These are phyloP conservation scores for Tyria jacobaeae DNA, from an alignment of 2,888 invertebrate species.

Conservation along the genomic window DNA sequence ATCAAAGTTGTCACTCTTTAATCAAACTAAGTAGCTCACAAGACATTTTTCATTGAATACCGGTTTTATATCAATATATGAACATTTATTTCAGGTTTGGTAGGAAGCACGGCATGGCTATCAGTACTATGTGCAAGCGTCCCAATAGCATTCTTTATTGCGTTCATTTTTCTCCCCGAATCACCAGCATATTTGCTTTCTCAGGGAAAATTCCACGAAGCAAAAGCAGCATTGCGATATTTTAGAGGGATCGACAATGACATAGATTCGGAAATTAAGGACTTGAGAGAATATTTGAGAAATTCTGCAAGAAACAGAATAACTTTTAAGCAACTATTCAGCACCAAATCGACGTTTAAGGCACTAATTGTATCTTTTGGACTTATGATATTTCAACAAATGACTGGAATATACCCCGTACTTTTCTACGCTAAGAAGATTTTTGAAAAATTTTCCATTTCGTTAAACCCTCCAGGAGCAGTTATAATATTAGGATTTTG, in stretches of 20 bases:
- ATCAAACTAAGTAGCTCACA: too few relatives aligned
- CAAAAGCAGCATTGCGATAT: conserved; percentile 87
- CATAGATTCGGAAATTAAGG: conserved; percentile 84
- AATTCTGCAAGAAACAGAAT: conserved; percentile 77
- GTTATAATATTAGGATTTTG: conserved; percentile 88
- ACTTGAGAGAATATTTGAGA: conserved; percentile 77
- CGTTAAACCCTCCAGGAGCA: conserved; percentile 70
- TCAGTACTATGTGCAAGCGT: conserved; percentile 75
- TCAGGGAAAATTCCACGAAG: conserved; percentile 85
- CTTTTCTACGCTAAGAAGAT: conserved; percentile 87
- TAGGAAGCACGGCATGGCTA: conserved; percentile 72
- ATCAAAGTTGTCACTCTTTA: too few relatives aligned
- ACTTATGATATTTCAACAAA: conserved; percentile 89
- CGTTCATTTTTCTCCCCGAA: conserved; percentile 90
- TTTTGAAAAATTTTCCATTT: conserved; percentile 79
- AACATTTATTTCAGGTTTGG: conserved; percentile 69
- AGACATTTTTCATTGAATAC: too few relatives aligned
- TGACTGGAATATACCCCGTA: conserved; percentile 87
- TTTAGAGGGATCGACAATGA: conserved; percentile 88
- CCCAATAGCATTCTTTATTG: conserved; percentile 78
- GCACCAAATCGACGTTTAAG: conserved; percentile 74
- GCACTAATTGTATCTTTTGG: conserved; percentile 83
- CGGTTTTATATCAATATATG: neutral
- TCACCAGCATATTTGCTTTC: conserved; percentile 88
- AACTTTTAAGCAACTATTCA: conserved; percentile 78